Percentiles rank a stretch among this genome's conserved stretches.
phyloP scores from a whole-genome alignment of 2,797 vertebrate species.

The Anguilla obscura region DNA sequence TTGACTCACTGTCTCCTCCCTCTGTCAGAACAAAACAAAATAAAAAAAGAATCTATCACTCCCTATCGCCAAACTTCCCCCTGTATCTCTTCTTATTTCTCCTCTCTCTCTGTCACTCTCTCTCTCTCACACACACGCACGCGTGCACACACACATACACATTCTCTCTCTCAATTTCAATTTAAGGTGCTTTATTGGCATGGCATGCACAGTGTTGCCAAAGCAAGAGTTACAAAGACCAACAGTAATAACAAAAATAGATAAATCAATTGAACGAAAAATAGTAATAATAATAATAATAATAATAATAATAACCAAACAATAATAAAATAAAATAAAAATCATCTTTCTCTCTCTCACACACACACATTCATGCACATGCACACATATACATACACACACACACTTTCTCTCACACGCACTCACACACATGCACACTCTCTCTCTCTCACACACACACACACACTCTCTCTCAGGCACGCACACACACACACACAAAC shows the following conservation, averaged over 20 bases:
- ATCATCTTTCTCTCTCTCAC: neutral
- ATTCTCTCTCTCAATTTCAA: neutral
- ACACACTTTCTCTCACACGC: neutral
- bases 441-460: neutral
- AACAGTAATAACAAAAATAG: too few species aligned
- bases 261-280: too few species aligned
- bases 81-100: neutral
- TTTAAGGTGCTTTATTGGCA: too few species aligned
- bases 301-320: too few species aligned
- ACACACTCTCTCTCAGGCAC: neutral
- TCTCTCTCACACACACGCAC: neutral
- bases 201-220: too few species aligned
- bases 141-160: neutral
- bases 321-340: too few species aligned
- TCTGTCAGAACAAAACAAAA: constrained; percentile 2
- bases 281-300: too few species aligned
- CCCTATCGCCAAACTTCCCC: constrained; percentile 58
- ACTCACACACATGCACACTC: neutral
- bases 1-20: neutral
- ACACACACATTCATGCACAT: too few species aligned
- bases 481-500: neutral
- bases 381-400: neutral
- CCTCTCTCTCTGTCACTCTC: neutral
- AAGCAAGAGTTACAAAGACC: too few species aligned
- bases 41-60: neutral